phyloP scores from a whole-genome alignment of 2,797 vertebrate species.

The Pteronotus mesoamericanus region DNA sequence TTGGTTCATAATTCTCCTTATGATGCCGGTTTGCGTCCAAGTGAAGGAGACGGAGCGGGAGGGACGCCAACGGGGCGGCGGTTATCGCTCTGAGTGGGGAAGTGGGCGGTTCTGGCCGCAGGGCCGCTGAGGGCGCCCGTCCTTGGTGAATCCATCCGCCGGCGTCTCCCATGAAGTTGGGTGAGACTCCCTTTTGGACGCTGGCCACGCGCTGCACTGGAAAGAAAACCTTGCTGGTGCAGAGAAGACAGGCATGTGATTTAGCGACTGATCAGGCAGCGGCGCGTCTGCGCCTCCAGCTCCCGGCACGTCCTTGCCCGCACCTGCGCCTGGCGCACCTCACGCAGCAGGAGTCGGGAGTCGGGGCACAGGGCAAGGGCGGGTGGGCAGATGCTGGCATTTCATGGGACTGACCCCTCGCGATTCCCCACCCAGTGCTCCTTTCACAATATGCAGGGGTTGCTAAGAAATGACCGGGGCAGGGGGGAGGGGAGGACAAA shows the following conservation, averaged over 20 bases:
- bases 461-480: not conserved
- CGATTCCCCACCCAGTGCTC: not conserved
- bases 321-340: not conserved
- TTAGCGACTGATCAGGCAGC: not conserved
- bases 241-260: not conserved
- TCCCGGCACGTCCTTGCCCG: not conserved
- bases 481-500: too few relatives aligned
- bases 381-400: not conserved
- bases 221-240: slow-evolving; percentile 19
- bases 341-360: not conserved
- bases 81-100: not conserved
- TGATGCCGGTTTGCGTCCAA: not conserved
- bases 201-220: not conserved
- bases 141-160: not conserved
- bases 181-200: not conserved
- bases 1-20: slow-evolving; percentile 62
- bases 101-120: not conserved
- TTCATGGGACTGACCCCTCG: not conserved
- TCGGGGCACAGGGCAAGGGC: not conserved
- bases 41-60: not conserved
- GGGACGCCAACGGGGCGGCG: not conserved
- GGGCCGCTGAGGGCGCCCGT: not conserved
- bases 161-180: not conserved
- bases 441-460: not conserved
- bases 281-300: not conserved